phyloP scores from a whole-genome alignment of 2,888 invertebrate species.

The Penaeus monodon region DNA sequence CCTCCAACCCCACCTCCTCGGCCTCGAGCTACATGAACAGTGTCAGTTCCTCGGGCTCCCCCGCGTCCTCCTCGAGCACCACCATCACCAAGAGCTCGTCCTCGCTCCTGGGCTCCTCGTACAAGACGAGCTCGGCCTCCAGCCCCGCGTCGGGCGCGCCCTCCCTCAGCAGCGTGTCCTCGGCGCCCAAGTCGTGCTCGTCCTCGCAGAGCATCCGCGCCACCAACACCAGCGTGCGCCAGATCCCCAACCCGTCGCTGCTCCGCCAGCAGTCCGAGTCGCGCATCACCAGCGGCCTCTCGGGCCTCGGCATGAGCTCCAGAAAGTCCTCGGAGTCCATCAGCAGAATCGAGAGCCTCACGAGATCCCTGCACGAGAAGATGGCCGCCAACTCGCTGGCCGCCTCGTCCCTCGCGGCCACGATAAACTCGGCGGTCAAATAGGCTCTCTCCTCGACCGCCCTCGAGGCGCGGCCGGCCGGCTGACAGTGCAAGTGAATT shows the following conservation, averaged over 20 bases:
- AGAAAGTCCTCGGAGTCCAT: conserved; percentile 46
- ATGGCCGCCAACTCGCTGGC: conserved; percentile 12
- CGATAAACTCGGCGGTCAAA: conserved; percentile 43
- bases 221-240: conserved; percentile 63
- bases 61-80: not conserved
- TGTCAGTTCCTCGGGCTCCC: not conserved
- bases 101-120: not conserved
- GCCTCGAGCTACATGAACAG: conserved; percentile 4
- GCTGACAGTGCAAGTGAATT: not conserved
- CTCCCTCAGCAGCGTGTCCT: not conserved
- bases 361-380: conserved; percentile 63
- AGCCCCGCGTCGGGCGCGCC: conserved; percentile 20
- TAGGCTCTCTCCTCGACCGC: conserved; percentile 12
- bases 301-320: conserved; percentile 40
- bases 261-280: conserved; percentile 62
- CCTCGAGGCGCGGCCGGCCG: not conserved
- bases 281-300: conserved; percentile 46
- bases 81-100: not conserved
- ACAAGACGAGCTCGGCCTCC: conserved; percentile 6
- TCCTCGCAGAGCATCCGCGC: conserved; percentile 51
- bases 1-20: not conserved
- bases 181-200: too few species aligned
- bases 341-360: conserved; percentile 60
- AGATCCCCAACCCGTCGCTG: conserved; percentile 64
- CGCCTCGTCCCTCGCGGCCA: conserved; percentile 58